Evolutionary conservation across 2,797 vertebrate species (phyloP).

Genomic region (Tachyglossus aculeatus): DNA sequence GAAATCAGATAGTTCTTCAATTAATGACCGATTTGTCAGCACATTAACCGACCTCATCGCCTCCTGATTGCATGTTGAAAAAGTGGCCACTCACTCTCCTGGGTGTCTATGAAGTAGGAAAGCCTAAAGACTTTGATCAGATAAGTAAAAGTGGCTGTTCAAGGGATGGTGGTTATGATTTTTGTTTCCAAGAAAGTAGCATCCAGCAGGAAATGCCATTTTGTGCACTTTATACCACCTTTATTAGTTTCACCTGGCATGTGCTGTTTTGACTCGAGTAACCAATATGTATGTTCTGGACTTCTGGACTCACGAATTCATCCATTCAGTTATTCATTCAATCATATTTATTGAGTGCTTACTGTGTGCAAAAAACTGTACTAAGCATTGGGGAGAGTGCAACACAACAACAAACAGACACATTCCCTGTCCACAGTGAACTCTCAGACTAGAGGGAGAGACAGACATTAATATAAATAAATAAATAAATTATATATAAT

Average conservation of each 20-base stretch:
- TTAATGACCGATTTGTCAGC: conserved; percentile 65
- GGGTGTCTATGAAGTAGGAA: no score
- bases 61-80: conserved; percentile 53
- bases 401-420: no score
- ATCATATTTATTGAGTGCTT: no score
- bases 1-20: conserved; percentile 61
- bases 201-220: conserved; percentile 3
- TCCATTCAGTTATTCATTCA: no score
- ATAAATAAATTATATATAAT: no score
- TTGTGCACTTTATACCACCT: conserved; percentile 17
- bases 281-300: conserved; percentile 23
- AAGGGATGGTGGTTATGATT: background rate
- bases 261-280: conserved; percentile 16
- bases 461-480: no score
- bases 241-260: conserved; percentile 31
- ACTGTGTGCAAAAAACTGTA: no score
- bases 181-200: conserved; percentile 8
- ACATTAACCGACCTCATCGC: conserved; percentile 52
- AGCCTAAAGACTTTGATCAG: conserved; percentile 27
- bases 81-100: conserved; percentile 46
- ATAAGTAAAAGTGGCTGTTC: conserved; percentile 27
- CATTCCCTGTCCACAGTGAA: no score
- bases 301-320: background rate
- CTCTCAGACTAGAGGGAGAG: no score
- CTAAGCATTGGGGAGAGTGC: no score